Evolutionary conservation across 2,888 invertebrate species (phyloP).

Genomic region (Odontocerum albicorne): DNA sequence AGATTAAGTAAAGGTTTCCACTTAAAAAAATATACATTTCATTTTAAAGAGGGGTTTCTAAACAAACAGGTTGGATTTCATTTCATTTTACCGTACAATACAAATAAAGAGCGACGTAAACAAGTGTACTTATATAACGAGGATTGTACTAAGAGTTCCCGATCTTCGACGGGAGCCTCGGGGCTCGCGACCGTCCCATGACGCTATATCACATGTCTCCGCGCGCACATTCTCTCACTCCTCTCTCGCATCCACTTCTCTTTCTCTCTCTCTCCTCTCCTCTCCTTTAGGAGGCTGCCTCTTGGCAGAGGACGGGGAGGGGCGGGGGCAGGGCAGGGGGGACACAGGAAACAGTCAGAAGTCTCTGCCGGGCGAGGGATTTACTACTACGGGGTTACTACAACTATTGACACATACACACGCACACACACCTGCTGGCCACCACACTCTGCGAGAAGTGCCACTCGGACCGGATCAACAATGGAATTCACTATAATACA

Average conservation of each 20-base stretch:
- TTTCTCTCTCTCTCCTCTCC: neutral
- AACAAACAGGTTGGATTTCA: constrained; percentile 27
- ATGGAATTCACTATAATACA: too few species aligned
- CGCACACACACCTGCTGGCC: neutral
- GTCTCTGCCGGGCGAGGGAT: constrained; percentile 34
- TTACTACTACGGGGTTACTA: too few species aligned
- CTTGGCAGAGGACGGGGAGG: constrained; percentile 5
- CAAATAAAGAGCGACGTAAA: constrained; percentile 34
- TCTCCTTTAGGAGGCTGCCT: neutral
- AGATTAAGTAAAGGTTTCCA: constrained; percentile 30
- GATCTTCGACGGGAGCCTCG: constrained; percentile 35
- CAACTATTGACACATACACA: neutral
- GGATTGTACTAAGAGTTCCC: constrained; percentile 35
- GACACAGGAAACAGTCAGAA: constrained; percentile 30
- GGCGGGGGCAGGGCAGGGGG: constrained; percentile 7
- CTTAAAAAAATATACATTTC: constrained; percentile 37
- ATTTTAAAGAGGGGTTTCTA: constrained; percentile 30
- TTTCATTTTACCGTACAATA: constrained; percentile 23
- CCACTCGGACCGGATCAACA: too few species aligned
- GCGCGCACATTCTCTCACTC: constrained; percentile 3
- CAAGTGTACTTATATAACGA: constrained; percentile 34
- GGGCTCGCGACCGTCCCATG: constrained; percentile 36
- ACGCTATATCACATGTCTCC: constrained; percentile 9
- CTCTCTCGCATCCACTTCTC: constrained; percentile 31
- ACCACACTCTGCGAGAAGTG: too few species aligned